These are phyloP conservation scores for Atherinomorus stipes DNA, from an alignment of 2,113 vertebrate genomes.

Conservation along the genomic window DNA sequence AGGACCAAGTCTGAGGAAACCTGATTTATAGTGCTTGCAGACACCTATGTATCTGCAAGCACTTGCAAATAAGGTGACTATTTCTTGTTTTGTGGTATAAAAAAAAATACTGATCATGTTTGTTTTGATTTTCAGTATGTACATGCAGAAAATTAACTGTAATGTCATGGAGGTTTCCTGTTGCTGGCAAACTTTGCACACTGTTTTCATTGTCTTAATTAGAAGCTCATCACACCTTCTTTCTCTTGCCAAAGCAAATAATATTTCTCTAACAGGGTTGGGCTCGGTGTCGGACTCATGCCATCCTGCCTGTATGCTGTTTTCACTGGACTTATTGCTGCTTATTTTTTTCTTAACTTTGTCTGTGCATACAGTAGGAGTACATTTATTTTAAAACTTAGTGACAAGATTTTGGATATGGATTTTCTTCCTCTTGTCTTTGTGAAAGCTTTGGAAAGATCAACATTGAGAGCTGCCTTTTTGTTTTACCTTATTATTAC, in stretches of 20 bases:
- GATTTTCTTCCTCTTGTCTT: conserved; percentile 4
- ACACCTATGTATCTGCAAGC: neutral
- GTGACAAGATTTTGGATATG: neutral
- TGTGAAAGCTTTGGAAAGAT: conserved; percentile 7
- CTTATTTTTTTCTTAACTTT: neutral
- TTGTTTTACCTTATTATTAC: conserved; percentile 45
- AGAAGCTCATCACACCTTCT: conserved; percentile 41
- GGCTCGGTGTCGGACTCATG: conserved; percentile 46
- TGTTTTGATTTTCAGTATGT: conserved; percentile 23
- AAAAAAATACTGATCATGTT: conserved; percentile 32
- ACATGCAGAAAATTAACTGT: conserved; percentile 27
- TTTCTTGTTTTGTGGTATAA: neutral
- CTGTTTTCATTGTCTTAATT: conserved; percentile 45
- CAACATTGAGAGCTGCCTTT: conserved; percentile 13
- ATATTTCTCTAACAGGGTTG: conserved; percentile 29
- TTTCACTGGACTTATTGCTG: conserved; percentile 2
- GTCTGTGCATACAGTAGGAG: neutral
- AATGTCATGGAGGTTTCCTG: conserved; percentile 20
- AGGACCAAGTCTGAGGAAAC: too few relatives aligned
- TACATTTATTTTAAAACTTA: neutral
- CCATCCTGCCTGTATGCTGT: conserved; percentile 31
- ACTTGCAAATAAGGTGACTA: conserved; percentile 11
- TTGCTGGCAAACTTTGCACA: conserved; percentile 17
- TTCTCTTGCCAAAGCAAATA: conserved; percentile 57
- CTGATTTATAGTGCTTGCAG: too few relatives aligned